These are phyloP conservation scores for western clawed frog (Xenopus tropicalis) DNA, from an alignment of 2,113 vertebrate genomes.

Conservation along the genomic window DNA sequence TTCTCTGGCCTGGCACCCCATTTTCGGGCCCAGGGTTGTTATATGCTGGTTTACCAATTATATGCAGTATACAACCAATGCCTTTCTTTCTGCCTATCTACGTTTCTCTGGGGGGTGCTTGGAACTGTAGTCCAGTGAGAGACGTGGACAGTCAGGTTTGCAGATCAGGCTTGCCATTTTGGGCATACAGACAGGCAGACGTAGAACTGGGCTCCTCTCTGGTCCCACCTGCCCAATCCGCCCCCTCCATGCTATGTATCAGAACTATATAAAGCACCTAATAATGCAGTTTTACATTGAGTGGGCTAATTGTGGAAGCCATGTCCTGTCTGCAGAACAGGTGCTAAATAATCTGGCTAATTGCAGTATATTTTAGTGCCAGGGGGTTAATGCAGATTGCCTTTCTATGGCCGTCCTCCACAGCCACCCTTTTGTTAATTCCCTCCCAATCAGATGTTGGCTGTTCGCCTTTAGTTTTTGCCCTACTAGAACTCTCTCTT, in stretches of 20 bases:
- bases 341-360: constrained; percentile 40
- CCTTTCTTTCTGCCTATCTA: too few species aligned
- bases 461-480: constrained; percentile 21
- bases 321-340: constrained; percentile 39
- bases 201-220: too few species aligned
- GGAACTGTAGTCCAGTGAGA: too few species aligned
- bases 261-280: constrained; percentile 37
- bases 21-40: too few species aligned
- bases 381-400: constrained; percentile 21
- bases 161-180: too few species aligned
- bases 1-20: too few species aligned
- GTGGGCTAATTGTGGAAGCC: constrained; percentile 37
- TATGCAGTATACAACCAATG: too few species aligned
- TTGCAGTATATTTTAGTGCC: constrained; percentile 38
- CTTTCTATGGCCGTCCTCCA: constrained; percentile 29
- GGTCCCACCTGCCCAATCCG: too few species aligned
- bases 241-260: constrained; percentile 2
- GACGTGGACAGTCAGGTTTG: too few species aligned
- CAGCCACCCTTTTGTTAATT: constrained; percentile 14
- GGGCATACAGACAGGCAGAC: background rate
- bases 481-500: background rate
- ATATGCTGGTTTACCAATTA: too few species aligned
- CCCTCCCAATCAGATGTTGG: constrained; percentile 14
- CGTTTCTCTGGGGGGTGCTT: too few species aligned
- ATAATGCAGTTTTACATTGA: constrained; percentile 35